Evolutionary conservation across 2,888 invertebrate species (phyloP), one percentile per base, ranked within the genome.

Genomic region (Eupithecia subumbrata): DNA sequence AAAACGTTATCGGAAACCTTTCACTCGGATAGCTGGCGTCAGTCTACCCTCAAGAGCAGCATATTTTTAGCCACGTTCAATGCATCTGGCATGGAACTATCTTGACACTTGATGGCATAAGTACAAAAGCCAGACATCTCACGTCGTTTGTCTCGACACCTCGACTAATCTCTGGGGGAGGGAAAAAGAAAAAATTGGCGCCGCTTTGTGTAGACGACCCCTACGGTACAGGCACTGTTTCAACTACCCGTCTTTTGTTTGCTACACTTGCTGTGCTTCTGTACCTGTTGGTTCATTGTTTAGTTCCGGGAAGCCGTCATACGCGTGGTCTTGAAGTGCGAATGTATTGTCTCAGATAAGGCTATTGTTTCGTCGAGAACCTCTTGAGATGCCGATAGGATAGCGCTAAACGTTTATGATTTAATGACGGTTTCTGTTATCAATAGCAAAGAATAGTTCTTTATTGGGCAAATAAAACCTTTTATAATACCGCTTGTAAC

Each of bases 131-230:
- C 94, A 94, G 94, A 93, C 89, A 87, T 91, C 88, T 88, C 90
- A 90, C 89, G 85, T 93, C 92, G 85, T 95, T 94, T 93, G 93
- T 90, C 84, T 88, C 89, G 84, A 91, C 94, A 93, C 94, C 91
- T 92, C 85, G 82, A 78, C 84, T 89, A 90, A 91, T 90, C 90
- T 89, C 84, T 85, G 79, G 76, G 82, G 82, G 80, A 18, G 66
- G 85, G 82, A 43, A 60, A 7, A 14, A 81, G 82, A 88, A 91
- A 95, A 94, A 94, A 85, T 91, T 92, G 94, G 94, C 94, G 94
- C 94, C 94, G 82, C 82, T 56, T 75, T 75, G 75, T 75, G n/a
- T n/a, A 60, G 45, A 87, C 84, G 84, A 85, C 88, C 90, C 90
- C 89, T 87, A 80, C 86, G 81, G 89, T 81, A 82, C 83, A 79